Evolutionary conservation across 2,797 vertebrate species (phyloP), one percentile per base, ranked within the genome.

Genomic region (Cottoperca gobio): DNA sequence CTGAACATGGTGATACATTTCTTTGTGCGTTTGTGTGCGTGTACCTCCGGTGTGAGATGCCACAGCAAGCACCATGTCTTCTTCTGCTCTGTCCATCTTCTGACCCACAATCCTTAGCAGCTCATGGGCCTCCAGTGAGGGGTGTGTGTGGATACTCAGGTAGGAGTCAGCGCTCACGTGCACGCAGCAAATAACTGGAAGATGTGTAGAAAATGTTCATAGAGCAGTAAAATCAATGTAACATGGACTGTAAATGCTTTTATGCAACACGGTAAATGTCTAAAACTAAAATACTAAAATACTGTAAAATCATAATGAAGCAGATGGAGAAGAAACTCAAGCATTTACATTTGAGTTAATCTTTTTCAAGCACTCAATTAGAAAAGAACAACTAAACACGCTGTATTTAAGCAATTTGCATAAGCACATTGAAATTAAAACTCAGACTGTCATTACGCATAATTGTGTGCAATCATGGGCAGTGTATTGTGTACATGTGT

Each of bases 91-190:
- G 81, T 98, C 97, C 92, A 98, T 95, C 90, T 97, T 97, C 85
- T 95, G 93, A 31, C 95, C 94, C 65, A 99, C 95, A 0, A 97
- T 95, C 89, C 96, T 95, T 67, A 98, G 91, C 68, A 99, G 95
- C 89, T 99, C 97, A 43, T 96, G 97, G 8, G 96, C 96, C 82
- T 96, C 96, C 82, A 95, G 92, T 0, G 95, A 95, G 48, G 95
- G 94, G 85, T 95, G 96, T 14, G 95, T 96, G 89, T 97, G 96
- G 86, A 98, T 93, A 0, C 97, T 99, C 89, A 99, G 91, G 52
- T 97, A 99, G 23, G 97, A 98, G 92, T 99, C 97, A n/a, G 96
- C 91, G 0, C 95, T 98, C 88, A 99, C 92, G 13, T 99, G 95
- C 70, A 99, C 96, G 0, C 95, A 97, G 74, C 97, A 98, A 86